Conservation (phyloP, 2,113 vertebrate species). For the Chamaea fasciata region DNA sequence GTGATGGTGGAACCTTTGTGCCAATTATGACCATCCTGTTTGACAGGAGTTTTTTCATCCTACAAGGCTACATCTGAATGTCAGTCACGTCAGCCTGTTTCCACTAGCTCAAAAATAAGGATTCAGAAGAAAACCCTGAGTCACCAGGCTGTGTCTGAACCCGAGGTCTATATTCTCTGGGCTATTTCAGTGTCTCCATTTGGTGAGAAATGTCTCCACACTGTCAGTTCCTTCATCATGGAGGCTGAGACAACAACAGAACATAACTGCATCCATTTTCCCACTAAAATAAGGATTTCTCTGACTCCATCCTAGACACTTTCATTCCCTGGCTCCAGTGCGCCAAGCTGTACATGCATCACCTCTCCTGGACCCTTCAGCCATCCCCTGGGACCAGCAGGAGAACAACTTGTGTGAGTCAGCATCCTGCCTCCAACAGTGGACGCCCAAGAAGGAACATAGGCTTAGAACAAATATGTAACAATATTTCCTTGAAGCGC, state of each 20-base stretch:
- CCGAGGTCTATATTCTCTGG: background rate
- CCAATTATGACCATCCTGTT: background rate
- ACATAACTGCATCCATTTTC: background rate
- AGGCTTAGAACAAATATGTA: background rate
- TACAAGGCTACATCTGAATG: background rate
- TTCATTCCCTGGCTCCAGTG: background rate
- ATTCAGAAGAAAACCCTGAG: background rate
- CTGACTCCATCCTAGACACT: background rate
- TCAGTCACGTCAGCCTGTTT: background rate
- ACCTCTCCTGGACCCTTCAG: background rate
- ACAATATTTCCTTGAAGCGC: conserved; percentile 11
- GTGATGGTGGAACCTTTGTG: background rate
- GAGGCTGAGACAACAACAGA: background rate
- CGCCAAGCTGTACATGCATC: background rate
- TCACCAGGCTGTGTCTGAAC: background rate
- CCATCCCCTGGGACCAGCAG: background rate
- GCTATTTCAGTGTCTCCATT: background rate
- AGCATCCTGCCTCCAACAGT: conserved; percentile 45
- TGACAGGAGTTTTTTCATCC: background rate
- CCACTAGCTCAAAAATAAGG: background rate
- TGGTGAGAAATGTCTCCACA: background rate
- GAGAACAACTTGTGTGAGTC: conserved; percentile 41
- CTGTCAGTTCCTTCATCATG: background rate
- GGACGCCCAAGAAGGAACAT: conserved; percentile 24
- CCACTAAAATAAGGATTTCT: background rate